Percentiles rank a stretch among this genome's conserved stretches.
Evolutionary conservation across 2,113 vertebrate species (phyloP).

Genomic region (Entomyzon cyanotis): DNA sequence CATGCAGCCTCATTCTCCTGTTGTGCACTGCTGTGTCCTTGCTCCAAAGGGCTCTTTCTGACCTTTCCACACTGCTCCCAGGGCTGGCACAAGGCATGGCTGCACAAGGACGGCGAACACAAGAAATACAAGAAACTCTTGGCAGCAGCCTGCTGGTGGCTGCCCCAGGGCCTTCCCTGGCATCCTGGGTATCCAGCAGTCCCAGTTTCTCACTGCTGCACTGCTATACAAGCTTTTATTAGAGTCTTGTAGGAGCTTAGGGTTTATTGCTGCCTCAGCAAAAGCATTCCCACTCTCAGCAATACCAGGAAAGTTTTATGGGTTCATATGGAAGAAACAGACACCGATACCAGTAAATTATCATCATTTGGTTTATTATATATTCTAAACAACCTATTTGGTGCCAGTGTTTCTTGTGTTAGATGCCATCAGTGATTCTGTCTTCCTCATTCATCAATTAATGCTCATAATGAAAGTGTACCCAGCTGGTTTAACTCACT

Average conservation of each 20-base stretch:
- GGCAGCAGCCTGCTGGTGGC: background rate
- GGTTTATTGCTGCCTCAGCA: background rate
- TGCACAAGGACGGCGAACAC: fast-evolving
- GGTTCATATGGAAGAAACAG: background rate
- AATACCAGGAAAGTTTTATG: background rate
- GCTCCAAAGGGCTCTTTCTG: background rate
- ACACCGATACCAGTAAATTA: background rate
- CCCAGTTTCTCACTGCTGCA: background rate
- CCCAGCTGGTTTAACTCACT: background rate
- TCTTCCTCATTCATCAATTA: background rate
- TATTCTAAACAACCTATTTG: background rate
- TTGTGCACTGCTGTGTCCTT: background rate
- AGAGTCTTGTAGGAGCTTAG: background rate
- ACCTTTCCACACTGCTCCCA: background rate
- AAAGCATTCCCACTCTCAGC: background rate
- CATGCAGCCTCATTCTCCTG: fast-evolving
- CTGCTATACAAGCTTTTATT: background rate
- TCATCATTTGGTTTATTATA: background rate
- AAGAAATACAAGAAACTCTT: background rate
- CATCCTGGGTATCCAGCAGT: background rate
- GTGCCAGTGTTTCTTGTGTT: background rate
- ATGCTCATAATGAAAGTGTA: background rate
- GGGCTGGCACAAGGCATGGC: fast-evolving
- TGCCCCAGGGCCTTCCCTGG: background rate
- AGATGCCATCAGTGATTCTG: background rate